Evolutionary conservation across 2,797 vertebrate genomes (phyloP), one percentile per base, ranked within the genome.

Genomic region (Darevskia nairensis): DNA sequence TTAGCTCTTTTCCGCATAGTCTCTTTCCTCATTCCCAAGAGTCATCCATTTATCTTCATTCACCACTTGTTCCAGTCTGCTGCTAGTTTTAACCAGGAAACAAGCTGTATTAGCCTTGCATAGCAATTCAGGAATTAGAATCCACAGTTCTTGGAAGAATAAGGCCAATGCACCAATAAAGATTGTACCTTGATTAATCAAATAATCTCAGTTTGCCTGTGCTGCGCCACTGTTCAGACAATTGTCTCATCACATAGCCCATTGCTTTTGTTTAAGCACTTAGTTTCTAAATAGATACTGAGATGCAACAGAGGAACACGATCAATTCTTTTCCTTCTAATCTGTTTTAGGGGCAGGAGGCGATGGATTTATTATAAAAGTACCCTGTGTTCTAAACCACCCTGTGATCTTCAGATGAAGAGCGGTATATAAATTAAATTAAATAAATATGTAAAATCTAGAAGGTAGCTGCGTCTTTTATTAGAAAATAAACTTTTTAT

Each of bases 131-230:
- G 92, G 91, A 94, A 94, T 95, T 94, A 93, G 94, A 95, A 95
- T 93, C 91, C 88, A 91, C 89, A 92, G 92, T 95, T 94, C 91
- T 90, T 95, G 92, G 91, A 92, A 93, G 90, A 93, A 94, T 89
- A 89, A 95, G 93, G 94, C 95, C 95, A 95, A 95, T 93, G 90
- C 90, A 92, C 90, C 94, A 95, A 95, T 94, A 95, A 95, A 95
- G 92, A 89, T 92, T 94, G 92, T 86, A 86, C 94, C 88, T 92
- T 96, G 93, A 95, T 94, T 95, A 96, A 93, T 92, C 94, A 90
- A 90, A 93, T 94, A 89, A 90, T 92, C 86, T 89, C 82, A 91
- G 89, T 90, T 93, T 93, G 90, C 90, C 87, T 50, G 69, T 75
- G 89, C 90, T 90, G 90, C 55, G 55, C 80, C 82, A 46, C 4